A percentile compares a stretch with the other conserved stretches of the same genome.
Evolutionary conservation across 1,140 invertebrate genomes (phyloP).

Genomic region (Armadillidium nasatum): DNA sequence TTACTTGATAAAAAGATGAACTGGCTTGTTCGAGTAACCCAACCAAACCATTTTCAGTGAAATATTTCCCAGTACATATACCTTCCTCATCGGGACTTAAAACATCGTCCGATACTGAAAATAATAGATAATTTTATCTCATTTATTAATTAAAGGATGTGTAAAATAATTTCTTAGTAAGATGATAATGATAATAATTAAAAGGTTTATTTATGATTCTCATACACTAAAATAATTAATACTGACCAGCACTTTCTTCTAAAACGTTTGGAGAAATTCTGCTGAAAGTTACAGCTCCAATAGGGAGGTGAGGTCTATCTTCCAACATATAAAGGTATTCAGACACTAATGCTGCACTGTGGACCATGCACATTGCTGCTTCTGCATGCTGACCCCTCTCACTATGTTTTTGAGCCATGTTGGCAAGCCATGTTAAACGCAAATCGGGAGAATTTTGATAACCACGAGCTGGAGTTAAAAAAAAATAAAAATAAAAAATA

Average conservation of each 20-base stretch:
- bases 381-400: conserved; percentile 84
- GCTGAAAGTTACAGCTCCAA: conserved; percentile 79
- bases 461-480: conserved; percentile 54
- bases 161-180: too few relatives aligned
- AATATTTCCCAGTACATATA: conserved; percentile 81
- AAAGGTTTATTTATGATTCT: too few relatives aligned
- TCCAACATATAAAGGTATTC: conserved; percentile 87
- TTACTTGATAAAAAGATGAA: conserved; percentile 71
- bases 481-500: too few relatives aligned
- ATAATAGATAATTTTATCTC: too few relatives aligned
- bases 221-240: too few relatives aligned
- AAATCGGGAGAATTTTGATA: conserved; percentile 97
- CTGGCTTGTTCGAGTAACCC: conserved; percentile 86
- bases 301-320: conserved; percentile 67
- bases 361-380: conserved; percentile 91
- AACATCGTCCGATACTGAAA: conserved; percentile 77
- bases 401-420: conserved; percentile 91
- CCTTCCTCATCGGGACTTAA: conserved; percentile 75
- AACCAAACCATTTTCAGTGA: conserved; percentile 79
- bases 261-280: conserved; percentile 83
- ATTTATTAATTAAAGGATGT: too few relatives aligned
- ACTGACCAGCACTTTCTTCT: conserved; percentile 74
- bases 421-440: conserved; percentile 90
- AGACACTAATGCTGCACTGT: conserved; percentile 86
- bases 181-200: too few relatives aligned